A percentile compares a stretch with the other conserved stretches of the same genome.
Conservation (phyloP, 2,888 invertebrate species). For the Xylota sylvarum region DNA sequence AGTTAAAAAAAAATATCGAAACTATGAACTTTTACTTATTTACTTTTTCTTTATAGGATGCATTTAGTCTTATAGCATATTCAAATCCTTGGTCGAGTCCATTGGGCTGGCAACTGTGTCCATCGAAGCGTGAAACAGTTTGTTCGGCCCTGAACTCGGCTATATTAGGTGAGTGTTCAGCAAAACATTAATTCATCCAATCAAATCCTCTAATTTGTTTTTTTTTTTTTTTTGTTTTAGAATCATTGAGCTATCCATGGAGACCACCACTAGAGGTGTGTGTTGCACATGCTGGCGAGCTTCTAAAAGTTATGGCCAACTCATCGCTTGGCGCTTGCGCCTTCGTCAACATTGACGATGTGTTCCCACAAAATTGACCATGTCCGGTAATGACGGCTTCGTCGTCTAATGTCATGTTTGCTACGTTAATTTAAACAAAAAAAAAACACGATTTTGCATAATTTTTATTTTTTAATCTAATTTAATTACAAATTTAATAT, state of each 20-base stretch:
- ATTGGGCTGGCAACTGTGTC: constrained; percentile 97
- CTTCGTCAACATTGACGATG: constrained; percentile 95
- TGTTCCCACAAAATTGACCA: constrained; percentile 86
- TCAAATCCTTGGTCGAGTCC: constrained; percentile 99
- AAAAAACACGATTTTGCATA: constrained; percentile 55
- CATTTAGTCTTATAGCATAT: constrained; percentile 98
- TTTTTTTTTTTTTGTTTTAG: constrained; percentile 85
- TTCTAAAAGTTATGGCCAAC: constrained; percentile 95
- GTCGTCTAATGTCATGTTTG: constrained; percentile 79
- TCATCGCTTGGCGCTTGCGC: constrained; percentile 97
- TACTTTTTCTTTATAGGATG: constrained; percentile 88
- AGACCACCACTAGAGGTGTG: constrained; percentile 97
- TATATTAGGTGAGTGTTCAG: constrained; percentile 91
- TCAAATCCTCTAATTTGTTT: neutral
- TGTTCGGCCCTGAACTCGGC: constrained; percentile 99
- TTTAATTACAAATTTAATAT: constrained; percentile 67
- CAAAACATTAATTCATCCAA: neutral
- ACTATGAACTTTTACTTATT: neutral
- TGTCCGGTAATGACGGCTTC: constrained; percentile 82
- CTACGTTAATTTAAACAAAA: constrained; percentile 79
- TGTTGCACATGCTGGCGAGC: constrained; percentile 94
- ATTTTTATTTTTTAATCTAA: constrained; percentile 70
- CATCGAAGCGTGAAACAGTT: constrained; percentile 96
- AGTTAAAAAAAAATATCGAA: constrained; percentile 71
- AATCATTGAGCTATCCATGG: constrained; percentile 95